phyloP scores from a whole-genome alignment of 2,888 invertebrate genomes.

The Lasioglossum morio region DNA sequence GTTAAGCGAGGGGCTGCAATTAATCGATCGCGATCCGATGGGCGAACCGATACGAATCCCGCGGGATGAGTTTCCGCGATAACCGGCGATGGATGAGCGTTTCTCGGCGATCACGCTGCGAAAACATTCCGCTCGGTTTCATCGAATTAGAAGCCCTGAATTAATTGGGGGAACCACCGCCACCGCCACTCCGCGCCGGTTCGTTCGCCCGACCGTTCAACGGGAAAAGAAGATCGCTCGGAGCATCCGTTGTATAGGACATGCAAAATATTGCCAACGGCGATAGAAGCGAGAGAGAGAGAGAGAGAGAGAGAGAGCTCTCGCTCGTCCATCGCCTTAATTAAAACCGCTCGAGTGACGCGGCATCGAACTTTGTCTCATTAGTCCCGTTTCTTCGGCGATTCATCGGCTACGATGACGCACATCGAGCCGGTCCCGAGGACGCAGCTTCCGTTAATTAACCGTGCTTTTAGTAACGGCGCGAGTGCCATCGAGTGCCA shows the following conservation, averaged over 20 bases:
- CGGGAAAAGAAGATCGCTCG: background rate
- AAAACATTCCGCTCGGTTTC: conserved; percentile 3
- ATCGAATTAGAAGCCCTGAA: conserved; percentile 10
- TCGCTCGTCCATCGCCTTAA: conserved; percentile 46
- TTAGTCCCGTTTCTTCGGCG: conserved; percentile 48
- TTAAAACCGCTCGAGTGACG: conserved; percentile 50
- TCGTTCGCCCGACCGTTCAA: background rate
- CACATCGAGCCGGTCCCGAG: background rate
- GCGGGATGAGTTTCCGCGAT: conserved; percentile 26
- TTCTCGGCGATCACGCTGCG: background rate
- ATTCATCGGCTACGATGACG: background rate
- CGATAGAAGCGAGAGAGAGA: background rate
- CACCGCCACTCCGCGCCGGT: background rate
- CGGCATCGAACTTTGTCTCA: conserved; percentile 51
- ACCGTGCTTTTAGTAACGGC: conserved; percentile 5
- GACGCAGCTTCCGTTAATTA: conserved; percentile 41
- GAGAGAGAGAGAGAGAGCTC: background rate
- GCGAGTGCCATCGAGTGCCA: background rate
- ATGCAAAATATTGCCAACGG: conserved; percentile 30
- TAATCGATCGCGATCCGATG: conserved; percentile 36
- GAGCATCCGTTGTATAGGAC: conserved; percentile 15
- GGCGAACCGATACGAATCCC: conserved; percentile 31
- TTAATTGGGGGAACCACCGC: conserved; percentile 24
- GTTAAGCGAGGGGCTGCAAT: conserved; percentile 22
- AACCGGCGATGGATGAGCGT: conserved; percentile 16